Evolutionary conservation across 2,797 vertebrate species (phyloP).

Genomic region (Bryconaethiops microstoma): DNA sequence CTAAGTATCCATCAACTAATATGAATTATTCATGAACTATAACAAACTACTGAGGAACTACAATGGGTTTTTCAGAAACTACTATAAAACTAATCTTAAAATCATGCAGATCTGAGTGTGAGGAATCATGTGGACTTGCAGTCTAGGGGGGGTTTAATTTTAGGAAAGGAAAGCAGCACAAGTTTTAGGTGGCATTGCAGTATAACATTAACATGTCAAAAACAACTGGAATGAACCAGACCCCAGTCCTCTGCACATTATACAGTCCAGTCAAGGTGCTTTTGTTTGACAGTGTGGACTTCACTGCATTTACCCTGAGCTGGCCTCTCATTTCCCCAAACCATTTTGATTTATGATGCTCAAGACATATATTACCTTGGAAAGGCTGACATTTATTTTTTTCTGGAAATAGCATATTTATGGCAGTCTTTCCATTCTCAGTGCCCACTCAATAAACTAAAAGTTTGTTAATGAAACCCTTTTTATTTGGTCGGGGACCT

Average conservation of each 20-base stretch:
- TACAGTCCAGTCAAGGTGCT: conserved; percentile 46
- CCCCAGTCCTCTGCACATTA: neutral
- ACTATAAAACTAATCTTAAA: no score
- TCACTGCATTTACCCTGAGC: conserved; percentile 31
- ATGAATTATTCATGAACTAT: no score
- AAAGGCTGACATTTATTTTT: conserved; percentile 57
- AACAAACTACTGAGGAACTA: no score
- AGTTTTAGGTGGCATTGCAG: no score
- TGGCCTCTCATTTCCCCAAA: conserved; percentile 22
- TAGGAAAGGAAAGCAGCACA: no score
- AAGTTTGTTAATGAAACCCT: conserved; percentile 15
- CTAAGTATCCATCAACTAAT: no score
- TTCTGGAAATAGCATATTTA: conserved; percentile 46
- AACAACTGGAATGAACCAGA: neutral
- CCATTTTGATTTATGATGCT: conserved; percentile 57
- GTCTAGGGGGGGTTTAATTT: no score
- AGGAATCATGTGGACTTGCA: no score
- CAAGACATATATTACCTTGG: conserved; percentile 50
- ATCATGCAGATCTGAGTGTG: no score
- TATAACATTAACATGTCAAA: neutral
- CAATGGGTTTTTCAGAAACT: no score
- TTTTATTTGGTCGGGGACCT: conserved; percentile 15
- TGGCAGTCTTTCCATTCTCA: conserved; percentile 34
- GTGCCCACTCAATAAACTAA: conserved; percentile 32
- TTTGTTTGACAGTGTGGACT: conserved; percentile 47